These are phyloP conservation scores for Pandemis corylana DNA, from an alignment of 2,888 invertebrate genomes.

Conservation along the genomic window DNA sequence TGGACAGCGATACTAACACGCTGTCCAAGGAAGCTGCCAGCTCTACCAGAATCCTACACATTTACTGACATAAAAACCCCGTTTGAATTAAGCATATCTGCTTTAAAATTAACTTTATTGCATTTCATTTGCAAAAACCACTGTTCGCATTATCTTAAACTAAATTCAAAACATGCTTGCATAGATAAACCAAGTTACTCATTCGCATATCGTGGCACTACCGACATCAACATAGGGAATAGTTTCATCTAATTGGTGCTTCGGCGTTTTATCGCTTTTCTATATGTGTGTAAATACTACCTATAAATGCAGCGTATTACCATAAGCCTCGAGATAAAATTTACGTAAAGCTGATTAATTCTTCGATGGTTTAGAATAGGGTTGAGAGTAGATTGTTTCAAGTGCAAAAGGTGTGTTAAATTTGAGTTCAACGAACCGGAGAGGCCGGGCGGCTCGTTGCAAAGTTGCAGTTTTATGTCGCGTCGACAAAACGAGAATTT, in stretches of 20 bases:
- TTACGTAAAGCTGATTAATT: background rate
- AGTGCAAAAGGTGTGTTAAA: background rate
- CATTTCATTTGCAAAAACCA: slow-evolving; percentile 20
- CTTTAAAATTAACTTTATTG: slow-evolving; percentile 21
- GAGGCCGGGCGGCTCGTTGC: slow-evolving; percentile 7
- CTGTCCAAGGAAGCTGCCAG: background rate
- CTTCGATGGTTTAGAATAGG: slow-evolving; percentile 9
- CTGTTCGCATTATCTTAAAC: slow-evolving; percentile 19
- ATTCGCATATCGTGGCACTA: background rate
- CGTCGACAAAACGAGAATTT: no score
- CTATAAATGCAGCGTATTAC: slow-evolving; percentile 32
- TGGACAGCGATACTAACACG: no score
- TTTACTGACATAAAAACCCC: background rate
- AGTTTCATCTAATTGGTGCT: background rate
- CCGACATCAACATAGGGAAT: background rate
- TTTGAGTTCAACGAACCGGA: slow-evolving; percentile 29
- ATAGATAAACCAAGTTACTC: background rate
- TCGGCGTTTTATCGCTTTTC: slow-evolving; percentile 6
- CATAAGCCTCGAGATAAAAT: slow-evolving; percentile 36
- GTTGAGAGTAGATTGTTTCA: slow-evolving; percentile 5
- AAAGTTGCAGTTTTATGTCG: slow-evolving; percentile 30
- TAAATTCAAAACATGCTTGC: slow-evolving; percentile 25
- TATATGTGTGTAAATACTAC: background rate
- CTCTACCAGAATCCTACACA: background rate
- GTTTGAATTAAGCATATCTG: background rate